Base-by-base conservation (phyloP, 2,888 invertebrate genomes). In the Poecilobothrus nobilitatus region DNA sequence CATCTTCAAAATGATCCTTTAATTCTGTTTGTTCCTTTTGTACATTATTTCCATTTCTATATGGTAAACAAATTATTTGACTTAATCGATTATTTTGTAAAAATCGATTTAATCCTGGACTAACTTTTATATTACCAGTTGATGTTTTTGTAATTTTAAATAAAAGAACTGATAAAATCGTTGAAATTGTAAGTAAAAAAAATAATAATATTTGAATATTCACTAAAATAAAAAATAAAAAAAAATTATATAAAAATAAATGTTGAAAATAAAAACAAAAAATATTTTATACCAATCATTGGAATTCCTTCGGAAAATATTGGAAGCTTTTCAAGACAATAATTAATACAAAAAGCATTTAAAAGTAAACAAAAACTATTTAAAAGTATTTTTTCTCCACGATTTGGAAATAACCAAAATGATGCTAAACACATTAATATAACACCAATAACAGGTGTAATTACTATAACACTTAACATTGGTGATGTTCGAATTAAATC, bases 341-440 rank as follows among this genome's bases (percentile, higher is more conserved):
- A 89, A 75, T 88, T 81, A 69, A 89, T 82, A 74, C 87, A 87
- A 21, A 87, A 78, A n/a, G 84, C 83, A 63, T 87, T 85, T 66
- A 89, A 83, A 0, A 89, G 76, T 18, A 86, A 83, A 10, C 86
- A 85, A 67, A 85, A 82, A 9, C 86, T 86, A 73, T 86, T 87
- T 21, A 89, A 76, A 18, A 86, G 78, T 27, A 89, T 83, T 78
- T 89, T 89, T 76, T 89, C 89, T 20, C 86, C 87, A 73, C 88
- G 85, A 73, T 86, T 85, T 0, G 89, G 87, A 1, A 89, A 88
- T 66, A 89, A 75, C 87, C 87, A 87, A 75, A 88, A 88, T 8
- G 82, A 82, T 33, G 84, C 76, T 69, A 89, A 76, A 1, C 85
- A 86, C 74, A 88, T 76, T 34, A 86, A 76, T 9, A 86, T 84